phyloP scores from a whole-genome alignment of 2,888 invertebrate species.

The Drosophila lutescens region DNA sequence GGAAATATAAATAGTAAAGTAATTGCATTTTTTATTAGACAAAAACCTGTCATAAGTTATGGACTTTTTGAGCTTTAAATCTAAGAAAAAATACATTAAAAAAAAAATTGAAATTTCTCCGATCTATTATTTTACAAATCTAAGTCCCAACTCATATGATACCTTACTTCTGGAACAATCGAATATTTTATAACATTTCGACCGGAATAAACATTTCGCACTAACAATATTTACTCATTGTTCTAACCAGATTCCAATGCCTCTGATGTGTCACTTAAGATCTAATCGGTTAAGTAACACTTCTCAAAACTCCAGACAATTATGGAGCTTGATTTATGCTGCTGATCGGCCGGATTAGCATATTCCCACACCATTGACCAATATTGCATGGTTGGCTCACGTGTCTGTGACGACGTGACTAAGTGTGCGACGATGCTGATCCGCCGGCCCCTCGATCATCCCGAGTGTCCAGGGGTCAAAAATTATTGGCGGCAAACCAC shows the following conservation, averaged over 20 bases:
- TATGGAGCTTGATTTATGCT: conserved; percentile 23
- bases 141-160: no score
- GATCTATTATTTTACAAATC: no score
- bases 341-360: conserved; percentile 8
- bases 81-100: not conserved
- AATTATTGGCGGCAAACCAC: conserved; percentile 13
- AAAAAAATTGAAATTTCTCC: no score
- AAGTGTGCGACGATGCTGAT: conserved; percentile 14
- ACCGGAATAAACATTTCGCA: not conserved
- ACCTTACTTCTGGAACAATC: not conserved
- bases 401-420: conserved; percentile 19
- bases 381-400: conserved; percentile 6
- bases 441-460: not conserved
- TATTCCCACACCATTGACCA: conserved; percentile 4
- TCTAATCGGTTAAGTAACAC: conserved; percentile 26
- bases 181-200: not conserved
- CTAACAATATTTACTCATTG: conserved; percentile 2
- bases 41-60: no score
- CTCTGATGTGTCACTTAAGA: conserved; percentile 12
- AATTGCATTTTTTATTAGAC: not conserved
- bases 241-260: conserved; percentile 15
- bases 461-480: not conserved
- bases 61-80: no score
- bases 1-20: not conserved
- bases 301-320: conserved; percentile 24